These are phyloP conservation scores for Hydrochoerus hydrochaeris DNA, from an alignment of 2,113 vertebrate species.

Conservation along the genomic window DNA sequence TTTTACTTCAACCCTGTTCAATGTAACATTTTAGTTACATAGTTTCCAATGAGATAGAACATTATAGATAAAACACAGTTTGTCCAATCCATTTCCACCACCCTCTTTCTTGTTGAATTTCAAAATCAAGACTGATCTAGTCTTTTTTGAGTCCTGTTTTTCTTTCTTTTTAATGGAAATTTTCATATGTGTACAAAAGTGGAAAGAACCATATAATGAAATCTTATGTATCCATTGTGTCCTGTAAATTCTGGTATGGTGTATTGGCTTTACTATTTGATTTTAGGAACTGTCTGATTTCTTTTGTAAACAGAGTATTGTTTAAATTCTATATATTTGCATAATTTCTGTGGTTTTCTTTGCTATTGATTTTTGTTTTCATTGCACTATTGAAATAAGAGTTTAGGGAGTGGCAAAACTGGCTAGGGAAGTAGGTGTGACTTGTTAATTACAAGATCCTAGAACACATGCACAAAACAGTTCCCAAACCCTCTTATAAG, in stretches of 20 bases:
- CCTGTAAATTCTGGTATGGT: not conserved
- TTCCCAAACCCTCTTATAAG: not conserved
- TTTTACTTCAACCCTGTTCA: not conserved
- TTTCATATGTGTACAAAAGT: not conserved
- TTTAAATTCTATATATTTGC: not conserved
- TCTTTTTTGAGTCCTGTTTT: not conserved
- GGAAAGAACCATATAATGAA: not conserved
- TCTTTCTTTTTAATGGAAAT: not conserved
- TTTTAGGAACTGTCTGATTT: not conserved
- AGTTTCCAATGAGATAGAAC: not conserved
- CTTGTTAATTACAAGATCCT: not conserved
- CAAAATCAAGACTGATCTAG: not conserved
- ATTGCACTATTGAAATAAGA: not conserved
- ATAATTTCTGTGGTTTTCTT: not conserved
- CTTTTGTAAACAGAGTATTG: not conserved
- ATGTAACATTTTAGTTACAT: not conserved
- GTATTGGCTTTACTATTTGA: not conserved
- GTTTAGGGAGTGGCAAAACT: not conserved
- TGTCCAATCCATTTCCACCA: not conserved
- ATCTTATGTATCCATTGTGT: not conserved
- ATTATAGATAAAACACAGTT: not conserved
- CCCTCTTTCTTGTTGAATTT: not conserved
- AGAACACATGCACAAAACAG: not conserved
- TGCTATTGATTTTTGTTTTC: not conserved
- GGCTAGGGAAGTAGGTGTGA: not conserved